phyloP scores from a whole-genome alignment of 2,797 vertebrate species.

The Spinibarbus caldwelli region DNA sequence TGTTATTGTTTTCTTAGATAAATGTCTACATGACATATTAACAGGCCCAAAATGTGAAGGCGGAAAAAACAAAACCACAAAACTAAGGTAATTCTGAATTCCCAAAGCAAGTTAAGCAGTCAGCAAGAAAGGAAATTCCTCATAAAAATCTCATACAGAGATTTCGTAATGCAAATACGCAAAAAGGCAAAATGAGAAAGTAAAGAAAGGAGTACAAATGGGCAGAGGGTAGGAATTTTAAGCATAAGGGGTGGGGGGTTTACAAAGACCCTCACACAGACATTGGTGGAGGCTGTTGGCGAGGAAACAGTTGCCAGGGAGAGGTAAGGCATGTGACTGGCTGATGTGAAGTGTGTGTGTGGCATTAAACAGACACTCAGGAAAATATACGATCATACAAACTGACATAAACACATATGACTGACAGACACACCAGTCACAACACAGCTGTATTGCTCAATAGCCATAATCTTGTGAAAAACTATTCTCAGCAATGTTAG shows the following conservation, averaged over 20 bases:
- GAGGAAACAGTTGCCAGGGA: constrained; percentile 49
- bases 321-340: constrained; percentile 31
- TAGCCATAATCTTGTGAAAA: constrained; percentile 20
- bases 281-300: constrained; percentile 48
- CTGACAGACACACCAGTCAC: constrained; percentile 52
- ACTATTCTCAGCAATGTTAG: constrained; percentile 15
- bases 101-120: constrained; percentile 16
- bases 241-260: constrained; percentile 53
- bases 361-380: constrained; percentile 19
- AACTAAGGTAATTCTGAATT: constrained; percentile 26
- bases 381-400: constrained; percentile 22
- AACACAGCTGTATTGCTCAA: constrained; percentile 60
- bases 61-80: background rate
- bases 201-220: constrained; percentile 51
- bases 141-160: background rate
- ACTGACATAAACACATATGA: constrained; percentile 10
- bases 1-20: background rate
- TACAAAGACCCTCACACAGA: constrained; percentile 34
- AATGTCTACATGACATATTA: background rate
- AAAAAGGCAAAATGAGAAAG: constrained; percentile 65
- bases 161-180: constrained; percentile 9
- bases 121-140: background rate
- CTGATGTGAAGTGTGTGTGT: background rate
- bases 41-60: background rate
- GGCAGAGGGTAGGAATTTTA: constrained; percentile 43